phyloP scores from a whole-genome alignment of 1,140 invertebrate species.

The Brachionus koreanus region DNA sequence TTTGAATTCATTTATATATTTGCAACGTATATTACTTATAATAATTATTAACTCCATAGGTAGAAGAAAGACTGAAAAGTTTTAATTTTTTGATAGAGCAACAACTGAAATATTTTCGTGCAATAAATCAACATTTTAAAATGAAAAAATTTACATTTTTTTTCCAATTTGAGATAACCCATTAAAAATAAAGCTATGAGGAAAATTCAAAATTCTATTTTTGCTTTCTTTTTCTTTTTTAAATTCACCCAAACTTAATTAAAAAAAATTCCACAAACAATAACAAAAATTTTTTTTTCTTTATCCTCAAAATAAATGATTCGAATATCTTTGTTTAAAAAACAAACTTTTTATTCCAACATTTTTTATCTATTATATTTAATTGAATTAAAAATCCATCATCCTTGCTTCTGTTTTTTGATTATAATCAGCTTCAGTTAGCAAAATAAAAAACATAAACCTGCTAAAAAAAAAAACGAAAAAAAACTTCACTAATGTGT shows the following conservation, averaged over 20 bases:
- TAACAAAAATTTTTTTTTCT: background rate
- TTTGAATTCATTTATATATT: constrained; percentile 1
- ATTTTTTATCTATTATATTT: background rate
- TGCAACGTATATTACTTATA: background rate
- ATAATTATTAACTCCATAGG: background rate
- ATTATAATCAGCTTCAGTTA: background rate
- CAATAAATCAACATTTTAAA: constrained; percentile 10
- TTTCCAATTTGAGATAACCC: background rate
- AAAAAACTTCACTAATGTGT: background rate
- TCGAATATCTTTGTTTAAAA: background rate
- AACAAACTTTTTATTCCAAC: background rate
- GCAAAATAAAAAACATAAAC: background rate
- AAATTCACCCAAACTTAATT: background rate
- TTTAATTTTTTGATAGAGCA: background rate
- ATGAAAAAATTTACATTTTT: background rate
- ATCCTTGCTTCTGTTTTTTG: background rate
- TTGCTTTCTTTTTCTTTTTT: background rate
- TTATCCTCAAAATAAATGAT: background rate
- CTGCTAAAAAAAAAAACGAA: background rate
- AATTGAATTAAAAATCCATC: background rate
- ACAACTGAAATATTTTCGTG: background rate
- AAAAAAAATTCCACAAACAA: background rate
- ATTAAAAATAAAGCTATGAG: background rate
- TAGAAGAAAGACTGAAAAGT: background rate
- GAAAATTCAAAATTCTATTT: background rate